Percentiles rank a stretch among this genome's conserved stretches.
Evolutionary conservation across 2,113 vertebrate genomes (phyloP).

Genomic region (Pollachius pollachius): DNA sequence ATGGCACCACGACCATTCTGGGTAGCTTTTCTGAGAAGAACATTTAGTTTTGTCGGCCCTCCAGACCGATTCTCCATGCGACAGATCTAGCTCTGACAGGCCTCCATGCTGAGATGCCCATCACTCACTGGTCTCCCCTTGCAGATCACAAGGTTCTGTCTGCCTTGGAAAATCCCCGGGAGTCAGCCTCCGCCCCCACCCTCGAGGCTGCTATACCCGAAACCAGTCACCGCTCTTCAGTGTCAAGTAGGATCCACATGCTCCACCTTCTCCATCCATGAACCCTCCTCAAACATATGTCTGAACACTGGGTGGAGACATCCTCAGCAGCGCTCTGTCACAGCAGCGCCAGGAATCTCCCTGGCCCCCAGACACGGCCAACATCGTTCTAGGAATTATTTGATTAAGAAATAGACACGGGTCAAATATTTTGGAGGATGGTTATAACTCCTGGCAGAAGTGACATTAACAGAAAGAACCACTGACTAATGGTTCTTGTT

Average conservation of each 20-base stretch:
- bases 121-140: slow-evolving; percentile 57
- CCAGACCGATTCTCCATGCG: not conserved
- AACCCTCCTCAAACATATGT: not conserved
- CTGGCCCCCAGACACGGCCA: no score
- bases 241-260: slow-evolving; percentile 84
- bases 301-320: not conserved
- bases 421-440: no score
- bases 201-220: slow-evolving; percentile 89
- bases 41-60: no score
- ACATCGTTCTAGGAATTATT: no score
- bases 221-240: slow-evolving; percentile 90
- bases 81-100: slow-evolving; percentile 9
- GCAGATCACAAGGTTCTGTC: slow-evolving; percentile 91
- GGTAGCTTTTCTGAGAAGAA: no score
- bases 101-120: slow-evolving; percentile 34
- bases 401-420: no score
- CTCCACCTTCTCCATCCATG: slow-evolving; percentile 12
- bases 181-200: slow-evolving; percentile 92
- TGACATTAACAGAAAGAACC: not conserved
- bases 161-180: slow-evolving; percentile 90
- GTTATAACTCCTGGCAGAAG: not conserved
- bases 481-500: not conserved
- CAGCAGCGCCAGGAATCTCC: no score
- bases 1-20: no score
- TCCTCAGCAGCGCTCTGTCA: not conserved